phyloP scores from a whole-genome alignment of 1,140 invertebrate species.

The Eurosta solidaginis region DNA sequence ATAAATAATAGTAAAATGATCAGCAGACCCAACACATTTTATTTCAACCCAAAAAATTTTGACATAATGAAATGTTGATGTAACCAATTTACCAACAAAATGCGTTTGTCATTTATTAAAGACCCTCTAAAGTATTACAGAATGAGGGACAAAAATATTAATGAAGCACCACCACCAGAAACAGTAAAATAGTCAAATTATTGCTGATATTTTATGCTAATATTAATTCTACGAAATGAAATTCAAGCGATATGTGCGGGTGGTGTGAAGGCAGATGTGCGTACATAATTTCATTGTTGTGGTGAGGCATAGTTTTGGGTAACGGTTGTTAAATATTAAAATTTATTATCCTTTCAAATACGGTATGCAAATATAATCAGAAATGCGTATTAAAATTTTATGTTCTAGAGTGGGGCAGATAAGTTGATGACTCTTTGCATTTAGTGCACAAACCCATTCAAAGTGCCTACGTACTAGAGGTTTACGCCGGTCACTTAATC shows the following conservation, averaged over 20 bases:
- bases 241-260: no score
- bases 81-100: background rate
- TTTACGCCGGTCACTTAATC: no score
- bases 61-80: constrained; percentile 6
- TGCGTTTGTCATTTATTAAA: background rate
- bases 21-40: background rate
- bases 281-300: background rate
- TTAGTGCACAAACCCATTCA: background rate
- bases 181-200: no score
- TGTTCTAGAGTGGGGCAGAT: background rate
- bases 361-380: constrained; percentile 26
- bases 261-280: background rate
- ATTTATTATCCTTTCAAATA: constrained; percentile 28
- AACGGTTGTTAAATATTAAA: constrained; percentile 28
- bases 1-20: no score
- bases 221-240: no score
- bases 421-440: no score
- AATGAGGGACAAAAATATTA: background rate
- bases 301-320: background rate
- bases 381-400: constrained; percentile 21
- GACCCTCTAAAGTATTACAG: background rate
- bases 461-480: no score
- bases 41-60: background rate
- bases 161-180: no score
- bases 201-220: no score